phyloP scores from a whole-genome alignment of 2,113 vertebrate species.

The Bujurquina vittata region DNA sequence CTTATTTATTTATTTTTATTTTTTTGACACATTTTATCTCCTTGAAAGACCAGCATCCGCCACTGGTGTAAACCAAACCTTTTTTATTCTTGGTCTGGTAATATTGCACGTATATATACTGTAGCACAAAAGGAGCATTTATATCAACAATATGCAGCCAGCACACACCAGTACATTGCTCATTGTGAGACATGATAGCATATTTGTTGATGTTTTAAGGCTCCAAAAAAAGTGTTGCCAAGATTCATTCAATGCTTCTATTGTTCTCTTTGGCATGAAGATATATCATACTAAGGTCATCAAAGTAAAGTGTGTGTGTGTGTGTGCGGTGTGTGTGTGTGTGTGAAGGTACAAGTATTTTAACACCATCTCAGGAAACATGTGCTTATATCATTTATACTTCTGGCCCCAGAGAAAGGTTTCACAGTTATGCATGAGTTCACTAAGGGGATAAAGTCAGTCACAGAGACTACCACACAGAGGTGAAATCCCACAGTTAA shows the following conservation, averaged over 20 bases:
- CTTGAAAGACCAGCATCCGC: no score
- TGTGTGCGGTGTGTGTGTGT: accelerated
- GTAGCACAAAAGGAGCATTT: conserved; percentile 16
- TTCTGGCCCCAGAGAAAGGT: neutral
- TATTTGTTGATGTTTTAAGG: neutral
- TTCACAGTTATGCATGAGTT: neutral
- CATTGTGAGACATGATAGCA: neutral
- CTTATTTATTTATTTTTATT: no score
- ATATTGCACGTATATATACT: neutral
- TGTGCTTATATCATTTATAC: neutral
- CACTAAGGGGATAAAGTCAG: neutral
- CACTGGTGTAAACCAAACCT: conserved; percentile 14
- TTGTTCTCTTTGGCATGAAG: neutral
- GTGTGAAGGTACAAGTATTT: neutral
- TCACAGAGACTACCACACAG: neutral
- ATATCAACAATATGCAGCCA: neutral
- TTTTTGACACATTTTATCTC: no score
- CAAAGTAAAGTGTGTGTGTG: neutral
- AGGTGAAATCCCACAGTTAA: neutral
- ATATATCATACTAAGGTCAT: neutral
- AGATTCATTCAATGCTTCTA: neutral
- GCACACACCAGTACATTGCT: neutral
- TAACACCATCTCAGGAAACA: neutral
- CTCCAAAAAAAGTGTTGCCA: neutral
- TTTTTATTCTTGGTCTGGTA: neutral